phyloP scores from a whole-genome alignment of 2,113 vertebrate species.

The Percina caprodes region DNA sequence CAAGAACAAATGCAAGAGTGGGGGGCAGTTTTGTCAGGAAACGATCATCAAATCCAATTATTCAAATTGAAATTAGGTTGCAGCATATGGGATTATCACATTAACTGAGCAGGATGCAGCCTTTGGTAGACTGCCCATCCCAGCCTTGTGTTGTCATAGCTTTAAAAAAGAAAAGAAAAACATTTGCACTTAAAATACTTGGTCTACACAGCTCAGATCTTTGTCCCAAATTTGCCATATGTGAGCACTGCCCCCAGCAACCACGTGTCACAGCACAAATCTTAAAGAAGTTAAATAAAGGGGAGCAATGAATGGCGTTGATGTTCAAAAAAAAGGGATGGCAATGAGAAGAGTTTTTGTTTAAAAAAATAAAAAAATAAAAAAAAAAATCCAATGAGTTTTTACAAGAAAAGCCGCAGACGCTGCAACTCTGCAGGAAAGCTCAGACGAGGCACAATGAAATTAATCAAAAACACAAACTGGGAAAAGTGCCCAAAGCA shows the following conservation, averaged over 20 bases:
- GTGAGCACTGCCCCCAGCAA: slow-evolving; percentile 57
- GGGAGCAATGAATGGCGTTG: neutral
- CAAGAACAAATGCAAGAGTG: neutral
- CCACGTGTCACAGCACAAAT: slow-evolving; percentile 4
- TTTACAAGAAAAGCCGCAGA: slow-evolving; percentile 57
- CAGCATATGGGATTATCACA: neutral
- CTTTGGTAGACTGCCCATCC: neutral
- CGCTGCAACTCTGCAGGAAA: slow-evolving; percentile 55
- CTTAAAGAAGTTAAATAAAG: slow-evolving; percentile 30
- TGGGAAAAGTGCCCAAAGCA: slow-evolving; percentile 62
- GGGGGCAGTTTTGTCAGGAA: slow-evolving; percentile 28
- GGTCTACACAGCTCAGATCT: slow-evolving; percentile 46
- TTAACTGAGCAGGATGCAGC: neutral
- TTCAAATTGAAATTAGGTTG: slow-evolving; percentile 7
- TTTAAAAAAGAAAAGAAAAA: neutral
- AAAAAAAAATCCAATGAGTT: slow-evolving; percentile 51
- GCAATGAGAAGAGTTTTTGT: neutral
- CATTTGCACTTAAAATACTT: slow-evolving; percentile 47
- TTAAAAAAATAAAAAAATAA: neutral
- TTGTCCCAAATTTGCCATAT: slow-evolving; percentile 70
- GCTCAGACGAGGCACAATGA: slow-evolving; percentile 60
- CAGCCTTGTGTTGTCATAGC: neutral
- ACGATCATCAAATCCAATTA: neutral
- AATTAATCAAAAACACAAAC: slow-evolving; percentile 73
- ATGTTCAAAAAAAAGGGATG: neutral